Base-by-base conservation (phyloP, 1,140 invertebrate genomes). In the Zaprionus vittiger region DNA sequence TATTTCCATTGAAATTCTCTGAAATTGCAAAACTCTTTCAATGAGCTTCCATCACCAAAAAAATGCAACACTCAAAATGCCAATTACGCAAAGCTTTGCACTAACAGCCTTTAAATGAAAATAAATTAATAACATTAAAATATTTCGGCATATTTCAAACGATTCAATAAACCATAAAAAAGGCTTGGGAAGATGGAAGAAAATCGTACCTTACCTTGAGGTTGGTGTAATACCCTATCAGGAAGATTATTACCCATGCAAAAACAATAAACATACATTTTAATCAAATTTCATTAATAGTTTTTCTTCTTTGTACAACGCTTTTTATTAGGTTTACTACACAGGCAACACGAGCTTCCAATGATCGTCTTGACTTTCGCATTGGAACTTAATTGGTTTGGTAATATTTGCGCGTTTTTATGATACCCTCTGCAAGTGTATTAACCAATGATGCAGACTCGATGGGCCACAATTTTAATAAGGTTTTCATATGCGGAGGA, bases 61-160 rank as follows among this genome's bases (percentile, higher is more conserved):
- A 74, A 69, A 54, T 47, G 49, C 56, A 56, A 6, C n/a, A 15
- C 47, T 12, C 17, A 38, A 52, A 63, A 57, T 70, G 49, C 70
- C 75, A 69, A 79, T 84, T 73, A 62, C 54, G 47, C 55, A n/a
- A 54, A 61, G 70, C 73, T 81, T 44, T n/a, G 38, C 31, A 34
- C 38, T 69, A 67, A 73, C 56, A 70, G 80, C 59, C 82, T 68
- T 83, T 87, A 80, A 78, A 69, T 80, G 69, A 67, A 70, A 83
- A 80, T 83, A 79, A 78, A 79, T 77, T 72, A 87, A 86, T 86
- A 83, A 77, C 77, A 86, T 86, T 87, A 80, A 86, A 83, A 87
- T 80, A 80, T 80, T 83, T 85, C 83, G 76, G 83, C 77, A 65
- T 24, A 68, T 73, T 65, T 82, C 65, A 80, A 80, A 81, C 31